Percentiles rank a stretch among this genome's conserved stretches.
Conservation (phyloP, 2,797 vertebrate species). For the Bovichtus variegatus region DNA sequence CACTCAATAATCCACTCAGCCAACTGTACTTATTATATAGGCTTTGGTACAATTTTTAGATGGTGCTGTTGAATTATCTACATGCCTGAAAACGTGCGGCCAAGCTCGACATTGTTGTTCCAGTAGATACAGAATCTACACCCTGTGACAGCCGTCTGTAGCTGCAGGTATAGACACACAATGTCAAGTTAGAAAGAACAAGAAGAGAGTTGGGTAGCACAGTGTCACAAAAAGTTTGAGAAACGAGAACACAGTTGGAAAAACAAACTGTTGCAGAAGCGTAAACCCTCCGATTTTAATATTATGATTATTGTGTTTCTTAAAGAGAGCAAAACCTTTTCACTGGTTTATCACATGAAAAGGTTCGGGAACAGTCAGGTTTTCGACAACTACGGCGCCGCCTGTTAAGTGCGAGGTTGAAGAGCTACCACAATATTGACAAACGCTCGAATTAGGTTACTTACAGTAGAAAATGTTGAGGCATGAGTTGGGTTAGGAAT, state of each 20-base stretch:
- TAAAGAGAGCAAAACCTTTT: constrained; percentile 16
- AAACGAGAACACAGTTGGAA: constrained; percentile 28
- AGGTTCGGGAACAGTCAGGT: background rate
- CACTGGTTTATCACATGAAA: background rate
- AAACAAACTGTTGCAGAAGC: constrained; percentile 9
- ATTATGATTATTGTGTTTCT: constrained; percentile 1
- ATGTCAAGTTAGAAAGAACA: constrained; percentile 32
- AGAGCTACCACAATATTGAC: background rate
- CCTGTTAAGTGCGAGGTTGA: background rate
- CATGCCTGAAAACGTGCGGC: constrained; percentile 46
- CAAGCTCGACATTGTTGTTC: constrained; percentile 45
- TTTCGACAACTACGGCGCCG: background rate
- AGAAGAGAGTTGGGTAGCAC: constrained; percentile 13
- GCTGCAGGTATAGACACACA: constrained; percentile 35
- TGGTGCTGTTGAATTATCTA: constrained; percentile 42
- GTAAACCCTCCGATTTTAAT: constrained; percentile 21
- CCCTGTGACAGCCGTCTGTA: constrained; percentile 34
- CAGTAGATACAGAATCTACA: constrained; percentile 40
- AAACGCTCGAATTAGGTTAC: background rate
- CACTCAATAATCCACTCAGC: constrained; percentile 43
- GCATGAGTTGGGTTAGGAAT: background rate
- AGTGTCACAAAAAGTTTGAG: constrained; percentile 40
- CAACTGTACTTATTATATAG: constrained; percentile 13
- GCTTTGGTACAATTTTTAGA: constrained; percentile 46
- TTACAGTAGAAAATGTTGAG: background rate